phyloP scores from a whole-genome alignment of 1,140 invertebrate genomes.

The silkworm (Bombyx mori) region ASM3026992v2 NC_085110.1:15613501-15614000 shows the following conservation, averaged over 20 bases:
- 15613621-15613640: slow-evolving; percentile 55
- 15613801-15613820: too few relatives aligned
- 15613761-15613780: too few relatives aligned
- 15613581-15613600: slow-evolving; percentile 39
- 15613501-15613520: too few relatives aligned
- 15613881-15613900: slow-evolving; percentile 22
- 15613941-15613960: slow-evolving; percentile 24
- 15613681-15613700: slow-evolving; percentile 53
- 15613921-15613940: slow-evolving; percentile 8
- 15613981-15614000: slow-evolving; percentile 27
- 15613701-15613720: slow-evolving; percentile 44
- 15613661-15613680: slow-evolving; percentile 47
- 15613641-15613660: slow-evolving; percentile 57
- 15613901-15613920: slow-evolving; percentile 20
- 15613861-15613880: slow-evolving; percentile 37
- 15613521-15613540: too few relatives aligned
- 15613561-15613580: slow-evolving; percentile 28
- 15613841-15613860: slow-evolving; percentile 50
- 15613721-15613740: slow-evolving; percentile 5
- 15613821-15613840: slow-evolving; percentile 32
- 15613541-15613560: slow-evolving; percentile 15
- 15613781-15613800: too few relatives aligned
- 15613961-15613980: slow-evolving; percentile 35
- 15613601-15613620: slow-evolving; percentile 47
- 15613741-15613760: too few relatives aligned